phyloP scores from a whole-genome alignment of 2,797 vertebrate species.

The Coccyzus lansbergi region DNA sequence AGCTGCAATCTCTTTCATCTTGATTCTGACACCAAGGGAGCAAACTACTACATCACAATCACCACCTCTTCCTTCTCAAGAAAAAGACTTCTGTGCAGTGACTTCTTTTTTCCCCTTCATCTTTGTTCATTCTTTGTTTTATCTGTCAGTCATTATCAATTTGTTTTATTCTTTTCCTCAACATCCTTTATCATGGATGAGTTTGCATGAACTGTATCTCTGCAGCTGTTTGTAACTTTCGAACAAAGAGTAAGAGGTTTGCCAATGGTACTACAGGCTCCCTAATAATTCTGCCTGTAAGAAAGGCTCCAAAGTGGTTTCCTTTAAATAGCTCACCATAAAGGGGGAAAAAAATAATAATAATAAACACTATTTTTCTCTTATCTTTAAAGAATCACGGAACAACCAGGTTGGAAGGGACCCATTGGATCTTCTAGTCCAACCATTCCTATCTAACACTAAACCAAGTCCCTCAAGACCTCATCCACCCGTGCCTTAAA shows the following conservation, averaged over 20 bases:
- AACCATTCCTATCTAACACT: no score
- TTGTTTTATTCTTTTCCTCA: background rate
- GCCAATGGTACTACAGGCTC: background rate
- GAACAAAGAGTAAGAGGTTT: background rate
- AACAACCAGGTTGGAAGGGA: no score
- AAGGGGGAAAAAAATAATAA: background rate
- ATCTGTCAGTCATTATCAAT: slow-evolving; percentile 11
- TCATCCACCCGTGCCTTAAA: no score
- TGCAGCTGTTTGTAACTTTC: background rate
- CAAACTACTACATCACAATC: background rate
- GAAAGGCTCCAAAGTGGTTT: background rate
- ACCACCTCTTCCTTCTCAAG: background rate
- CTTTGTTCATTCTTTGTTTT: background rate
- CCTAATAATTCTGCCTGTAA: background rate
- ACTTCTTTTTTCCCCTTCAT: background rate
- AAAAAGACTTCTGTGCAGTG: background rate
- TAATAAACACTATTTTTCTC: no score
- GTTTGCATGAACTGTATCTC: background rate
- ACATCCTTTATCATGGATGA: background rate
- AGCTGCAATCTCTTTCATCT: background rate
- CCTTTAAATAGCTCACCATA: background rate
- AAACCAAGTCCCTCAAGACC: no score
- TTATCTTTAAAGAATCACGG: no score
- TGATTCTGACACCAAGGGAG: background rate
- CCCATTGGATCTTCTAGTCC: no score